Conservation (phyloP, 2,888 invertebrate genomes). For the Hydroisotoma schaefferi region DNA sequence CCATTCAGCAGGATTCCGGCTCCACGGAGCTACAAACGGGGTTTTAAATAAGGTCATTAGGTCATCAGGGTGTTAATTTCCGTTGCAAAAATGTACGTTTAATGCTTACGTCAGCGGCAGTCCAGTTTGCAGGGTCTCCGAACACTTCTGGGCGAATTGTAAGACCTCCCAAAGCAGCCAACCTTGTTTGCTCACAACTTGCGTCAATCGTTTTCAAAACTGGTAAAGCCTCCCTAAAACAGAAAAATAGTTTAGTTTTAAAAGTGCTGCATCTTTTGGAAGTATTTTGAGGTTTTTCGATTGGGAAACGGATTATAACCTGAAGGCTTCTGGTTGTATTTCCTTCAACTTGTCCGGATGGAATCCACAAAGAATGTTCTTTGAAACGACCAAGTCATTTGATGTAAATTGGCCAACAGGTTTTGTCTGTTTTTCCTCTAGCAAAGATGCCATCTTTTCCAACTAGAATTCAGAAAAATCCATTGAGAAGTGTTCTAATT, state of each 20-base stretch:
- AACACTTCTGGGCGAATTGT: slow-evolving; percentile 21
- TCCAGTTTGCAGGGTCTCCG: slow-evolving; percentile 38
- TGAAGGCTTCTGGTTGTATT: slow-evolving; percentile 26
- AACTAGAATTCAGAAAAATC: slow-evolving; percentile 21
- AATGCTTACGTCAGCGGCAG: slow-evolving; percentile 37
- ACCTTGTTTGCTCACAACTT: slow-evolving; percentile 34
- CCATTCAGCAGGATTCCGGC: slow-evolving; percentile 38
- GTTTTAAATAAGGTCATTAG: no score
- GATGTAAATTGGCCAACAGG: slow-evolving; percentile 24
- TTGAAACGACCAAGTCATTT: slow-evolving; percentile 30
- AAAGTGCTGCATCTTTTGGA: no score
- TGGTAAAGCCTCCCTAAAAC: slow-evolving; percentile 38
- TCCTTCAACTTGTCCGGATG: slow-evolving; percentile 26
- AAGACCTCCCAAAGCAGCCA: slow-evolving; percentile 28
- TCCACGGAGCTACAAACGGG: slow-evolving; percentile 35
- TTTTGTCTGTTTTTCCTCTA: slow-evolving; percentile 31
- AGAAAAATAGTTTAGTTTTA: not conserved
- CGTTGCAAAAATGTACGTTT: not conserved
- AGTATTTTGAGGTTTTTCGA: no score
- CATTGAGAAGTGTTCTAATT: no score
- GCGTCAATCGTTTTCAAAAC: slow-evolving; percentile 29
- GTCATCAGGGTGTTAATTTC: not conserved
- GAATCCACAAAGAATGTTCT: slow-evolving; percentile 45
- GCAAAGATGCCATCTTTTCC: slow-evolving; percentile 36
- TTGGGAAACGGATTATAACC: no score